phyloP scores from a whole-genome alignment of 2,113 vertebrate species.

The Amphiprion ocellaris region DNA sequence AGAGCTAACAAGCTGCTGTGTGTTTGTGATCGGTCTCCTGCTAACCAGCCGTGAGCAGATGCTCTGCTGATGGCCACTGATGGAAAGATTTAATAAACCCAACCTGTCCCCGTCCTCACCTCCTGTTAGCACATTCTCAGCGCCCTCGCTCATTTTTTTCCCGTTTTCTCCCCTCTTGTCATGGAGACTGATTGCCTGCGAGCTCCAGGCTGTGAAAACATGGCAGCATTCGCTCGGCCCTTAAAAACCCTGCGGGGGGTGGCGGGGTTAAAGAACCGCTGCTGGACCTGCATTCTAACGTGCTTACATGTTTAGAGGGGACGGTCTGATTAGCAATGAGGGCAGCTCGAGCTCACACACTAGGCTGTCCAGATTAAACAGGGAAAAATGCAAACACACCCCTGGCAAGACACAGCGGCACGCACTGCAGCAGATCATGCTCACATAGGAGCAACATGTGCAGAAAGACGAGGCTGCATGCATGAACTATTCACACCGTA shows the following conservation, averaged over 20 bases:
- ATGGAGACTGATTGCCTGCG: conserved; percentile 40
- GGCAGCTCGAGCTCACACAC: conserved; percentile 49
- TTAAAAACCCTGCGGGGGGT: not conserved
- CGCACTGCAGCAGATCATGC: conserved; percentile 9
- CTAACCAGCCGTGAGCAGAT: conserved; percentile 21
- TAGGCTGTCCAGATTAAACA: conserved; percentile 42
- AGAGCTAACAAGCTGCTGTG: conserved; percentile 28
- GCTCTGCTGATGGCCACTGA: conserved; percentile 28
- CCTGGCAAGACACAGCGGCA: conserved; percentile 27
- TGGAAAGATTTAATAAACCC: conserved; percentile 57
- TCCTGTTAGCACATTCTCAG: conserved; percentile 42
- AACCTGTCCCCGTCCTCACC: conserved; percentile 40
- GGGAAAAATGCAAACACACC: conserved; percentile 56
- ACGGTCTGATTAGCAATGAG: conserved; percentile 73
- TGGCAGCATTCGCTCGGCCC: conserved; percentile 24
- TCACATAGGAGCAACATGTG: conserved; percentile 6
- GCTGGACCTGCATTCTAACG: conserved; percentile 33
- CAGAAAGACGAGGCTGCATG: conserved; percentile 11
- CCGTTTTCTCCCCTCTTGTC: conserved; percentile 43
- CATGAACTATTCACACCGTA: not conserved
- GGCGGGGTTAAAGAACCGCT: conserved; percentile 42
- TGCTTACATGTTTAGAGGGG: conserved; percentile 59
- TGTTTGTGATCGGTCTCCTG: conserved; percentile 26
- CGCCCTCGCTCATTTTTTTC: conserved; percentile 14
- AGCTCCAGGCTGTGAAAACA: conserved; percentile 20